Percentiles rank a stretch among this genome's conserved stretches.
Conservation (phyloP, 2,888 invertebrate species). For the Latrodectus elegans region DNA sequence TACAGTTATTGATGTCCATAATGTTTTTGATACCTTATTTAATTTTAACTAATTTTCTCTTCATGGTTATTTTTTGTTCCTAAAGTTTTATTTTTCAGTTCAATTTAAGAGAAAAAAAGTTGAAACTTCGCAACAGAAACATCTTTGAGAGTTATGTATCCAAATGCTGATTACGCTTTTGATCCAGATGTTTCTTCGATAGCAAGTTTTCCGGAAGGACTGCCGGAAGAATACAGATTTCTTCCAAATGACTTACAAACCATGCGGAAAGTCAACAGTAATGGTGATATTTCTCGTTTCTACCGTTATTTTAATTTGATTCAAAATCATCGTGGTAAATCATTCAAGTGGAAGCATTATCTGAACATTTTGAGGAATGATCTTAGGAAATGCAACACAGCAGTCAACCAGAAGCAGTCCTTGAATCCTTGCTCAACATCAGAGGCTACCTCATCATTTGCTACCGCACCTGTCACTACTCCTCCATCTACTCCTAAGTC, state of each 20-base stretch:
- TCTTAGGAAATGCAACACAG: not conserved
- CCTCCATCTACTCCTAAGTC: not conserved
- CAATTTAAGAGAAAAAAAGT: no score
- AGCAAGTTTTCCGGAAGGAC: not conserved
- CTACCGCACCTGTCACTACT: not conserved
- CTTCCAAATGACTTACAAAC: not conserved
- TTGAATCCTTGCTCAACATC: not conserved
- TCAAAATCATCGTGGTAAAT: not conserved
- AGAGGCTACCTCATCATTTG: not conserved
- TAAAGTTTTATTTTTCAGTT: no score
- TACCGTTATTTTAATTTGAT: not conserved
- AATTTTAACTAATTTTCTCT: no score
- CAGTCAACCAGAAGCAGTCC: not conserved
- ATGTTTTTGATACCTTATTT: no score
- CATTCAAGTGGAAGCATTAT: not conserved
- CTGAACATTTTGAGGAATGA: not conserved
- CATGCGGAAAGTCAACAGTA: not conserved
- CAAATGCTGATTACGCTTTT: not conserved
- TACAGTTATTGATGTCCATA: no score
- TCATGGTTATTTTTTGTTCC: no score
- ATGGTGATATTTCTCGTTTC: not conserved
- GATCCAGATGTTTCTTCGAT: not conserved
- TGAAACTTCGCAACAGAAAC: no score
- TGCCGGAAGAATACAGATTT: not conserved
- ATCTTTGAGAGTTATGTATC: not conserved